Percentiles rank a stretch among this genome's conserved stretches.
phyloP scores from a whole-genome alignment of 2,797 vertebrate genomes.

The Zenarchopterus dispar region DNA sequence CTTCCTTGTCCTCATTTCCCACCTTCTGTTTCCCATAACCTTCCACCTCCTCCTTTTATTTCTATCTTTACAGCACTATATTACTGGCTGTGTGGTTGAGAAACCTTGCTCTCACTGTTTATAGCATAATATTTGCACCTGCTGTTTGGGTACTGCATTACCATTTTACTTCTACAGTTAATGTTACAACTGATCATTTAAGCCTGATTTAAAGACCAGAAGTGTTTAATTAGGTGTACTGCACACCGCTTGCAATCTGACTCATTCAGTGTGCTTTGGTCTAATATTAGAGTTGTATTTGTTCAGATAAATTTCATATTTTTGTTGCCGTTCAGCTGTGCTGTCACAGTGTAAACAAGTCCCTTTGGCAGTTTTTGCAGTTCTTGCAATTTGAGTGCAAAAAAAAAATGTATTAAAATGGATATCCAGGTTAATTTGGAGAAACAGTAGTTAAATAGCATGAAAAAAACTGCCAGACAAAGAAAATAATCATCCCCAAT shows the following conservation, averaged over 20 bases:
- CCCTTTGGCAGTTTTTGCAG: slow-evolving; percentile 18
- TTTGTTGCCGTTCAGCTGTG: not conserved
- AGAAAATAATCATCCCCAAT: not conserved
- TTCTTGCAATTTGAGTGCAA: slow-evolving; percentile 3
- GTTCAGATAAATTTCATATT: not conserved
- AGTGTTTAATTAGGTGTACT: not conserved
- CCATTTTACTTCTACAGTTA: slow-evolving; percentile 12
- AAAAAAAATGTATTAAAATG: slow-evolving; percentile 8
- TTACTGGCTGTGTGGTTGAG: too few species aligned
- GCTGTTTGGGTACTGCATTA: not conserved
- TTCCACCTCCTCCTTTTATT: too few species aligned
- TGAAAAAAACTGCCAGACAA: not conserved
- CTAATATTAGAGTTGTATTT: not conserved
- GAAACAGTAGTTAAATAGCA: slow-evolving; percentile 17
- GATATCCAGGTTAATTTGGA: slow-evolving; percentile 1
- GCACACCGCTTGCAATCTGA: not conserved
- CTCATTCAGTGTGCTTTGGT: slow-evolving; percentile 3
- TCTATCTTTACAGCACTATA: too few species aligned
- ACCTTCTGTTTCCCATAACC: slow-evolving; percentile 32
- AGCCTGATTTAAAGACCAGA: slow-evolving; percentile 2
- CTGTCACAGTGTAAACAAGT: not conserved
- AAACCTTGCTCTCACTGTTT: too few species aligned
- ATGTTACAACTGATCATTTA: not conserved
- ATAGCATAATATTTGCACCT: slow-evolving; percentile 15
- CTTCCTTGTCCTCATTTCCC: slow-evolving; percentile 50